A percentile compares a stretch with the other conserved stretches of the same genome.
These are phyloP conservation scores for Acholoe squamosa DNA, from an alignment of 2,888 invertebrate species.

Conservation along the genomic window DNA sequence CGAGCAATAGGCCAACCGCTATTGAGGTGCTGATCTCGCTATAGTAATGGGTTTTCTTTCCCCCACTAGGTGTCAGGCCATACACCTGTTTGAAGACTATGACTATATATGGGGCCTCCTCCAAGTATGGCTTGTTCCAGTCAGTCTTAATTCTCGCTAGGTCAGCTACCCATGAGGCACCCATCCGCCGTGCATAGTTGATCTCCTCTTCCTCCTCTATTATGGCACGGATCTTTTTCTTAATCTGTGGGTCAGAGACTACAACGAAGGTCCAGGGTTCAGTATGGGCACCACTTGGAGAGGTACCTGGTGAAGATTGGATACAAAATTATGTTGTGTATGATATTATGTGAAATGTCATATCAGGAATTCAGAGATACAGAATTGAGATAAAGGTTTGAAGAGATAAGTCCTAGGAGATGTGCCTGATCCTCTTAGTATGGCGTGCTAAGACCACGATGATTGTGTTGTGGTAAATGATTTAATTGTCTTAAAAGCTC, in stretches of 20 bases:
- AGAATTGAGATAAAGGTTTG: too few species aligned
- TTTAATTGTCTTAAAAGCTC: too few species aligned
- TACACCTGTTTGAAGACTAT: conserved; percentile 93
- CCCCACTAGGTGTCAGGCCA: conserved; percentile 87
- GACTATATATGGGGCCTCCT: conserved; percentile 92
- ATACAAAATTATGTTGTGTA: too few species aligned
- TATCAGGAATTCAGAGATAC: too few species aligned
- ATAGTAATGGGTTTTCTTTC: conserved; percentile 93
- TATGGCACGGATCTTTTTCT: conserved; percentile 88
- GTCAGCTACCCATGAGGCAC: too few species aligned
- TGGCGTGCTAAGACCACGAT: too few species aligned
- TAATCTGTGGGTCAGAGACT: conserved; percentile 86
- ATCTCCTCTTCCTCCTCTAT: conserved; percentile 94
- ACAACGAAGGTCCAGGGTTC: conserved; percentile 96
- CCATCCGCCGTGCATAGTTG: conserved; percentile 87
- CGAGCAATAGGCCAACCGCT: conserved; percentile 91
- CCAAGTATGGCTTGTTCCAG: conserved; percentile 83
- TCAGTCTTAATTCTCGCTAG: background rate
- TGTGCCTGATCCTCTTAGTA: too few species aligned
- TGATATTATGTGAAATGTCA: too few species aligned
- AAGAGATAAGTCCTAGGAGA: too few species aligned
- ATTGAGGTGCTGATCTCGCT: conserved; percentile 94
- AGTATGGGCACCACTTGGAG: conserved; percentile 97
- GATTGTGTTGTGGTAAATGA: too few species aligned
- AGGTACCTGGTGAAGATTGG: conserved; percentile 90